phyloP scores from a whole-genome alignment of 2,888 invertebrate species.

The Tuta absoluta region DNA sequence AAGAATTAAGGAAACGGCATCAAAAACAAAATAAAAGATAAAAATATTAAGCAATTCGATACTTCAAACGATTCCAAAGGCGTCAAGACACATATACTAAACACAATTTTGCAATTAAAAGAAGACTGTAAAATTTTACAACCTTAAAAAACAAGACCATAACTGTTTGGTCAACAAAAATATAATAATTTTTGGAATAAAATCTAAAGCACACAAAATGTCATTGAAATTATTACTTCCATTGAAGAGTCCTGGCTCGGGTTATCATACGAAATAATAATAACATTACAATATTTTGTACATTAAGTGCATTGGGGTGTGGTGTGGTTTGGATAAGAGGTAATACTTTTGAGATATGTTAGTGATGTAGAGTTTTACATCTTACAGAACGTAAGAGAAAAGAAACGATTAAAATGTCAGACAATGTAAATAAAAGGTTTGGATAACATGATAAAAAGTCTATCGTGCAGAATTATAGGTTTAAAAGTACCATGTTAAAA shows the following conservation, averaged over 20 bases:
- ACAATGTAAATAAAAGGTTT: too few relatives aligned
- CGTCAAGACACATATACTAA: conserved; percentile 1
- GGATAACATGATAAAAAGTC: too few relatives aligned
- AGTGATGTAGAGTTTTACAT: conserved; percentile 41
- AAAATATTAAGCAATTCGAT: conserved; percentile 25
- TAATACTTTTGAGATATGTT: conserved; percentile 58
- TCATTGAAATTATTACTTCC: conserved; percentile 69
- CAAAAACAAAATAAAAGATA: neutral
- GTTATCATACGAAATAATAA: conserved; percentile 75
- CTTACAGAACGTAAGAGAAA: conserved; percentile 38
- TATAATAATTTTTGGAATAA: conserved; percentile 47
- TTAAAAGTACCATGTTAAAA: too few relatives aligned
- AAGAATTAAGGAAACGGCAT: neutral
- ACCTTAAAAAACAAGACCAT: conserved; percentile 40
- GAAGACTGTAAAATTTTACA: conserved; percentile 10
- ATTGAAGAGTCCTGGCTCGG: conserved; percentile 56
- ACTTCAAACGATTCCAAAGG: conserved; percentile 29
- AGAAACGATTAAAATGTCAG: too few relatives aligned
- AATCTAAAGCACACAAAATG: conserved; percentile 55
- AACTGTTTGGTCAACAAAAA: conserved; percentile 39
- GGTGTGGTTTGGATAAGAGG: conserved; percentile 65
- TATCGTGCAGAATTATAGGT: too few relatives aligned
- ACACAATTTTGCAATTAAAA: conserved; percentile 22
- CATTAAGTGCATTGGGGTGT: conserved; percentile 73
- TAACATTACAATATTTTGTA: conserved; percentile 78